Conservation (phyloP, 2,797 vertebrate species). For the Malacoraja senta region DNA sequence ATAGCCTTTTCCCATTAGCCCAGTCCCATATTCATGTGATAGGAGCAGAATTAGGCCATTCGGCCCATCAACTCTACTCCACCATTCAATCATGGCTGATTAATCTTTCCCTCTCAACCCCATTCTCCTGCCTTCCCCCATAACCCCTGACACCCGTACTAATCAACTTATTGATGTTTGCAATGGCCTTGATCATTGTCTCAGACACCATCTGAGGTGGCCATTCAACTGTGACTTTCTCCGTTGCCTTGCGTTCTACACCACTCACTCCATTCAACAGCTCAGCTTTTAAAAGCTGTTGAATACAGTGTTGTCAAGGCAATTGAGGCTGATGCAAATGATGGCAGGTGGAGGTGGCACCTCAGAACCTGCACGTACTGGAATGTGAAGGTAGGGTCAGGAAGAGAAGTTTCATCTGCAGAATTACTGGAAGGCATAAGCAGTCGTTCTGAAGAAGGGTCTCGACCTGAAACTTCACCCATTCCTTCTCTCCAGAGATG, state of each 20-base stretch:
- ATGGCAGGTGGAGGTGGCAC: neutral
- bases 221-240: neutral
- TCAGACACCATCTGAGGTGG: neutral
- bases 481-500: no score
- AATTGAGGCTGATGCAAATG: no score
- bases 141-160: no score
- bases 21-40: neutral
- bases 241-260: no score
- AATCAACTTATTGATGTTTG: no score
- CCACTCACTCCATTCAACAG: neutral
- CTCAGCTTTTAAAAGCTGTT: neutral
- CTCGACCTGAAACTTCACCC: no score
- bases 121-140: no score
- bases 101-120: no score
- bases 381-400: neutral
- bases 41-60: no score
- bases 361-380: neutral
- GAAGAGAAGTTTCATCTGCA: neutral
- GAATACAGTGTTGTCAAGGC: neutral
- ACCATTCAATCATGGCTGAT: no score
- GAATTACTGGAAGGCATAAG: neutral
- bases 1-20: neutral
- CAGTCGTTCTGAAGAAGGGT: neutral
- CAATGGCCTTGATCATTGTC: neutral
- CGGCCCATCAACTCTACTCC: no score